Percentiles rank a stretch among this genome's conserved stretches.
These are phyloP conservation scores for Oryctes rhinoceros DNA, from an alignment of 1,140 invertebrate species.

Conservation along the genomic window DNA sequence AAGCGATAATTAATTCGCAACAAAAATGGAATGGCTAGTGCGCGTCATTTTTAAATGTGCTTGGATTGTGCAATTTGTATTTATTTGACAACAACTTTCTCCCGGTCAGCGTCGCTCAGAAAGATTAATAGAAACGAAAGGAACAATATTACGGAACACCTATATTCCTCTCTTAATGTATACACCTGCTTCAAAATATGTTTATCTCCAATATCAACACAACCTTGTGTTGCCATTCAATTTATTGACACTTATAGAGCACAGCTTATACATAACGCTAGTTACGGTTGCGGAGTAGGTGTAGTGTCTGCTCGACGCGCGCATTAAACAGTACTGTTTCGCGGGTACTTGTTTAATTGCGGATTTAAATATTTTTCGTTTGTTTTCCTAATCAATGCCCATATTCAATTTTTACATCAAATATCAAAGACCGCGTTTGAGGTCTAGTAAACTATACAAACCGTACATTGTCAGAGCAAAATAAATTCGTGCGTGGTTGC, in stretches of 20 bases:
- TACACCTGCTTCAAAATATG: neutral
- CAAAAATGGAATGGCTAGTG: neutral
- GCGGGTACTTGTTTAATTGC: neutral
- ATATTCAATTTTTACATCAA: neutral
- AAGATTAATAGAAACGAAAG: neutral
- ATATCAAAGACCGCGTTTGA: neutral
- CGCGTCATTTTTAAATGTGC: neutral
- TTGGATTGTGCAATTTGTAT: neutral
- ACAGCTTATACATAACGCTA: neutral
- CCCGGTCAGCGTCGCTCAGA: neutral
- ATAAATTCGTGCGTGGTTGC: neutral
- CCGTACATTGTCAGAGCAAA: neutral
- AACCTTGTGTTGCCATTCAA: neutral
- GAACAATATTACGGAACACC: neutral
- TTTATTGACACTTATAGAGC: neutral
- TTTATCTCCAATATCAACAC: neutral
- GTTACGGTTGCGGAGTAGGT: neutral
- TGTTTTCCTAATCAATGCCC: neutral
- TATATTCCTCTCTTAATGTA: neutral
- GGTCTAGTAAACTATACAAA: neutral
- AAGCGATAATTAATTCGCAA: slow-evolving; percentile 4
- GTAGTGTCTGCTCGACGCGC: neutral
- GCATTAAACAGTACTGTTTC: neutral
- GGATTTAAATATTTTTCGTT: neutral
- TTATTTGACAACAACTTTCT: neutral